Evolutionary conservation across 2,888 invertebrate genomes (phyloP).

Genomic region (Hydraecia micacea): DNA sequence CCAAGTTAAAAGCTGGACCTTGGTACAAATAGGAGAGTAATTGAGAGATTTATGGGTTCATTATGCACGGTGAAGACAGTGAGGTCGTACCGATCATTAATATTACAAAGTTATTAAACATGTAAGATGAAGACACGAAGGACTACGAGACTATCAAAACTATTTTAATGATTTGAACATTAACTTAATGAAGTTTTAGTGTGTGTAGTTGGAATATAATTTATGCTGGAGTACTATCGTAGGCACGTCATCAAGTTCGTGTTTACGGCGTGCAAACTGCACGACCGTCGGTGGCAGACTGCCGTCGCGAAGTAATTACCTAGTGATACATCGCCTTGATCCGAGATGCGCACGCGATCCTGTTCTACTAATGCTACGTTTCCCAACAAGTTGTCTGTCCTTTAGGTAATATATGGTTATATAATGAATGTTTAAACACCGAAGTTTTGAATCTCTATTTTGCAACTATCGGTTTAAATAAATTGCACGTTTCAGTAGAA

Average conservation of each 20-base stretch:
- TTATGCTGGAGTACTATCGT: slow-evolving; percentile 71
- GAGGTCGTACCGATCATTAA: slow-evolving; percentile 68
- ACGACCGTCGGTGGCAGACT: slow-evolving; percentile 73
- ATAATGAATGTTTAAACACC: slow-evolving; percentile 48
- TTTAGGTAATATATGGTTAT: slow-evolving; percentile 57
- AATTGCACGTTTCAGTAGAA: slow-evolving; percentile 44
- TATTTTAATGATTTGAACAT: slow-evolving; percentile 73
- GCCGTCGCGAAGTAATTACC: slow-evolving; percentile 75
- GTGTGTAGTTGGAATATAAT: slow-evolving; percentile 70
- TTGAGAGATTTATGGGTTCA: slow-evolving; percentile 71
- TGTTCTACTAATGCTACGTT: slow-evolving; percentile 58
- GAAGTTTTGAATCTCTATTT: slow-evolving; percentile 40
- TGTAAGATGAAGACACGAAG: slow-evolving; percentile 73
- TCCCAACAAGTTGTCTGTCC: slow-evolving; percentile 48
- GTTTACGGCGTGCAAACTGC: slow-evolving; percentile 76
- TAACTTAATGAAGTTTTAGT: slow-evolving; percentile 68
- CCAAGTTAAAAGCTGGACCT: slow-evolving; percentile 49
- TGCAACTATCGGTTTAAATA: slow-evolving; percentile 34
- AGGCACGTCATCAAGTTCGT: slow-evolving; percentile 61
- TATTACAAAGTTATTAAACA: slow-evolving; percentile 73
- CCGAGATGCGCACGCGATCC: slow-evolving; percentile 66
- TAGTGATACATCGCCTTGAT: slow-evolving; percentile 69
- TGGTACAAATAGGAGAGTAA: slow-evolving; percentile 63
- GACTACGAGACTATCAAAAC: slow-evolving; percentile 70
- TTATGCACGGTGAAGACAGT: slow-evolving; percentile 63